A percentile compares a stretch with the other conserved stretches of the same genome.
Conservation (phyloP, 2,888 invertebrate genomes). For the Leptinotarsa juncta region DNA sequence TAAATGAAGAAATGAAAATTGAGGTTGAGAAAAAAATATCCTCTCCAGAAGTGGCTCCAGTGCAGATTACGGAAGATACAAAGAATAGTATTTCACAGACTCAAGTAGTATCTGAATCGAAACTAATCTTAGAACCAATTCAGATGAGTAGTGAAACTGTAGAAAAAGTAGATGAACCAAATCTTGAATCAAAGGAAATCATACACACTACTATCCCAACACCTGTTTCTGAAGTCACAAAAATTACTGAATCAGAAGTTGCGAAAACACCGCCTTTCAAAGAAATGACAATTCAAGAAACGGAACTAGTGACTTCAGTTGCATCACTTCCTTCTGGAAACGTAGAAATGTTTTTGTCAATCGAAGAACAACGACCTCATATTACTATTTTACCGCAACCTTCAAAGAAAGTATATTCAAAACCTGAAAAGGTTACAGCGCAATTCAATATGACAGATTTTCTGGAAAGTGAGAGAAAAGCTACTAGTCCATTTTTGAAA, state of each 20-base stretch:
- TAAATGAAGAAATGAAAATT: conserved; percentile 7
- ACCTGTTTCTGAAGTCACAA: neutral
- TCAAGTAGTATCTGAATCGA: neutral
- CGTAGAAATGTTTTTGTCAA: conserved; percentile 59
- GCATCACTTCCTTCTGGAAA: conserved; percentile 57
- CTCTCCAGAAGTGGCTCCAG: conserved; percentile 1
- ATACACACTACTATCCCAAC: conserved; percentile 1
- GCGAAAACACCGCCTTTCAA: conserved; percentile 20
- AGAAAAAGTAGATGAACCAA: neutral
- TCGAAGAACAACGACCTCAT: conserved; percentile 42
- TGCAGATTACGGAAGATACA: neutral
- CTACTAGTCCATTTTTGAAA: conserved; percentile 19
- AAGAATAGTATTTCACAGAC: neutral
- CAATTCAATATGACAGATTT: conserved; percentile 40
- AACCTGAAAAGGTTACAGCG: conserved; percentile 7
- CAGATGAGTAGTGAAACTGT: neutral
- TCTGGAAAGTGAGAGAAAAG: conserved; percentile 43
- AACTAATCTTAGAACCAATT: neutral
- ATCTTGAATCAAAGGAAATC: neutral
- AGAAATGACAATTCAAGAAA: conserved; percentile 33
- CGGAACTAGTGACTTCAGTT: conserved; percentile 41
- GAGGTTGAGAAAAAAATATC: neutral
- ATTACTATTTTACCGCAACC: conserved; percentile 15
- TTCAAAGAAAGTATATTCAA: conserved; percentile 10
- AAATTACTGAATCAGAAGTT: neutral